Percentiles rank a stretch among this genome's conserved stretches.
Conservation (phyloP, 1,140 invertebrate species). For the Andrena cerasifolii region DNA sequence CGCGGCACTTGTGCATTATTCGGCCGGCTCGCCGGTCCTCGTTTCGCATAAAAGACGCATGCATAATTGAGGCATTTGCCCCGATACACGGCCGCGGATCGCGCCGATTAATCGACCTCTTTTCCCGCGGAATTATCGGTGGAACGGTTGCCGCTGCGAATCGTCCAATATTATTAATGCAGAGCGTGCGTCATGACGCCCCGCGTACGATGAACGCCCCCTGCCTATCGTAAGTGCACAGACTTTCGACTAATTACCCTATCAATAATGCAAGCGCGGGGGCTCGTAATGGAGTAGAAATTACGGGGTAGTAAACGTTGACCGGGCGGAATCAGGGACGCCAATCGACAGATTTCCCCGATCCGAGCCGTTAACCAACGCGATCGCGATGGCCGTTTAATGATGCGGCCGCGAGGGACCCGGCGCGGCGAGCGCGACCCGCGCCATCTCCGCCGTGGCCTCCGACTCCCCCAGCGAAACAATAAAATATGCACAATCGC, state of each 20-base stretch:
- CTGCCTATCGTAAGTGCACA: constrained; percentile 31
- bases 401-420: constrained; percentile 14
- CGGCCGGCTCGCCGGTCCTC: no score
- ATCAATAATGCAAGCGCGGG: constrained; percentile 72
- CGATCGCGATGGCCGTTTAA: constrained; percentile 50
- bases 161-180: constrained; percentile 28
- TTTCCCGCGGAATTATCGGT: constrained; percentile 3
- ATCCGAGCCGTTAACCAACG: constrained; percentile 53
- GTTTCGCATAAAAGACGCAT: neutral
- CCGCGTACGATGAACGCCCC: neutral
- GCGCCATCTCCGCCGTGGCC: neutral
- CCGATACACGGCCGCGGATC: neutral
- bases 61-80: neutral
- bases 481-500: constrained; percentile 19
- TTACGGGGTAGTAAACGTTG: constrained; percentile 56
- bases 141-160: neutral
- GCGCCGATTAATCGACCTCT: constrained; percentile 16
- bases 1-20: constrained; percentile 4
- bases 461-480: neutral
- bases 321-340: constrained; percentile 66
- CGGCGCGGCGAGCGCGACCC: constrained; percentile 12
- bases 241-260: constrained; percentile 65
- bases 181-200: neutral
- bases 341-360: constrained; percentile 65
- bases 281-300: constrained; percentile 68